These are phyloP conservation scores for Apus apus DNA, from an alignment of 2,113 vertebrate genomes.

Conservation along the genomic window DNA sequence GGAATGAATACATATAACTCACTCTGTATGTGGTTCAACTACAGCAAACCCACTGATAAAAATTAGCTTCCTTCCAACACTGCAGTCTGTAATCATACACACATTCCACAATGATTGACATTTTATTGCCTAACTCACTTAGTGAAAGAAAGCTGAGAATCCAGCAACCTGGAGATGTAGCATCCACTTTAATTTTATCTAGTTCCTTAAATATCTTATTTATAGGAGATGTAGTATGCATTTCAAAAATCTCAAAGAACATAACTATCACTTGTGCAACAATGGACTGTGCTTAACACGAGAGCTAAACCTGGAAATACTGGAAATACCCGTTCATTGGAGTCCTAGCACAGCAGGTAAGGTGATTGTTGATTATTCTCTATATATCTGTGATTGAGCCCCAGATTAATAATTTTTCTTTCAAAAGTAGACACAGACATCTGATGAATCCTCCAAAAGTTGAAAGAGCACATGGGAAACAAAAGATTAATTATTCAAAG, in stretches of 20 bases:
- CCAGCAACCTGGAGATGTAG: background rate
- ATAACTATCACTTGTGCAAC: background rate
- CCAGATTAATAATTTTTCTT: background rate
- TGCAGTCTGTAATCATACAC: background rate
- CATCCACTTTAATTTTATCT: background rate
- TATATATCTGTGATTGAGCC: background rate
- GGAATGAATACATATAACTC: background rate
- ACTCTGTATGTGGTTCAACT: too few relatives aligned
- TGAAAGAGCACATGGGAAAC: background rate
- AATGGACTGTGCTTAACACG: background rate
- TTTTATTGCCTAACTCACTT: background rate
- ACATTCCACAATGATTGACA: background rate
- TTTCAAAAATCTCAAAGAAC: background rate
- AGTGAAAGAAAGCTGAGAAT: background rate
- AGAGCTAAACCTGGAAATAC: background rate
- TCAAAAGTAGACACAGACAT: background rate
- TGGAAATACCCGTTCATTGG: background rate
- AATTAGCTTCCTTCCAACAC: background rate
- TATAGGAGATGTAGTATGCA: background rate
- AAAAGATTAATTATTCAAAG: background rate
- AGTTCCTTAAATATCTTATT: background rate
- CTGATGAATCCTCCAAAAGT: background rate
- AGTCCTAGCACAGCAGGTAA: background rate
- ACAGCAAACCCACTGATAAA: background rate
- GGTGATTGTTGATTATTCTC: background rate